Evolutionary conservation across 1,140 invertebrate species (phyloP), one percentile per base, ranked within the genome.

Genomic region (Pteromalus puparum): DNA sequence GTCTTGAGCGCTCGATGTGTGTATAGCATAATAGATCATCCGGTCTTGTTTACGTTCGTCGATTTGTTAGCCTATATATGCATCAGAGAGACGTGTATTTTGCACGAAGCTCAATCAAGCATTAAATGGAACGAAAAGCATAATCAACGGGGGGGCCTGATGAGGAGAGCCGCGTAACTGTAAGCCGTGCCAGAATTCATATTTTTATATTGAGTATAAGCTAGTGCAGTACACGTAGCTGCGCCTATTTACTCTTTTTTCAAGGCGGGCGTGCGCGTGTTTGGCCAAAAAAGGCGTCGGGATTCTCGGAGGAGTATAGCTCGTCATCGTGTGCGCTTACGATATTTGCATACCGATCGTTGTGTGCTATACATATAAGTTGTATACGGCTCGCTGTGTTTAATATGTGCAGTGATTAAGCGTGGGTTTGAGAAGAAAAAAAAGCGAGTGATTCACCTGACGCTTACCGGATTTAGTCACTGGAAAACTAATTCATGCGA

Each of bases 101-200:
- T 70, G 67, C 67, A 6, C 26, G 6, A 61, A 79, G 38, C 26
- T 30, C 78, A 67, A 81, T 81, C 67, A 53, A 46, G 30, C 78
- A 38, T 68, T 34, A 24, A 34, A 46, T 81, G 38, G 67, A 70
- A 74, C 70, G 28, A 61, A 75, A 82, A 65, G 15, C 15, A 48
- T 74, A 74, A 74, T 82, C 61, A 82, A 61, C 73, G 67, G 24
- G 28, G 67, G 28, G 67, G 0, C n/a, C 26, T 30, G n/a, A 61
- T n/a, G 53, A 18, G 53, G 67, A 70, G 26, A 61, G 26, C 7
- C 28, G 24, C 13, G 1, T 82, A 82, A 82, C 80, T 82, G 80
- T 82, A 82, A 53, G 1, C 2, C 42, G 70, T 13, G 28, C 80
- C 28, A 28, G 70, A 46, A 82, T 74, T 18, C 48, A 26, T 18